Percentiles rank a stretch among this genome's conserved stretches.
phyloP scores from a whole-genome alignment of 2,888 invertebrate species.

The Dryobotodes eremita region DNA sequence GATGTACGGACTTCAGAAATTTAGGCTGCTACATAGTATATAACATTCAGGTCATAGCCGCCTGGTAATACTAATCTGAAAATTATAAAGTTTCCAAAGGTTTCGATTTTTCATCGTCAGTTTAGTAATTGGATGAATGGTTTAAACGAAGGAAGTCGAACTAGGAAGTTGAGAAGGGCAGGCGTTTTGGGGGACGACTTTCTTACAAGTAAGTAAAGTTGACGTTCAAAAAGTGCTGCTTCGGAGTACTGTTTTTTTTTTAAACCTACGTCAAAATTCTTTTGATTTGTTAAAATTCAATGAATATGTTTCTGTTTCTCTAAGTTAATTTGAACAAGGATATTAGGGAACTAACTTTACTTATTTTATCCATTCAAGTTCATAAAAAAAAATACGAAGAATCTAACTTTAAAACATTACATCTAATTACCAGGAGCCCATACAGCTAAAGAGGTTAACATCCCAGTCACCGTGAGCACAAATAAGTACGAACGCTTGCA shows the following conservation, averaged over 20 bases:
- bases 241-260: no score
- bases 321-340: not conserved
- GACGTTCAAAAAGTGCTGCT: no score
- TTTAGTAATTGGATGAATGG: not conserved
- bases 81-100: not conserved
- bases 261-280: not conserved
- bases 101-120: no score
- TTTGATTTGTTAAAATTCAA: not conserved
- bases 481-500: no score
- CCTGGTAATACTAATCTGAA: not conserved
- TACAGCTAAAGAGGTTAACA: no score
- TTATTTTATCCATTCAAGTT: not conserved
- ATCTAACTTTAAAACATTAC: no score
- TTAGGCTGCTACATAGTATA: constrained; percentile 2
- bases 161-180: no score
- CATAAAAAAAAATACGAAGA: not conserved
- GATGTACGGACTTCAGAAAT: constrained; percentile 31
- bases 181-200: no score
- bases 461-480: no score
- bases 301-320: not conserved
- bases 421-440: no score
- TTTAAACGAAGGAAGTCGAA: no score
- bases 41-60: not conserved
- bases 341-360: not conserved
- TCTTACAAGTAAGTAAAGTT: no score